Conservation (phyloP, 2,113 vertebrate species). For the Serinus canaria region DNA sequence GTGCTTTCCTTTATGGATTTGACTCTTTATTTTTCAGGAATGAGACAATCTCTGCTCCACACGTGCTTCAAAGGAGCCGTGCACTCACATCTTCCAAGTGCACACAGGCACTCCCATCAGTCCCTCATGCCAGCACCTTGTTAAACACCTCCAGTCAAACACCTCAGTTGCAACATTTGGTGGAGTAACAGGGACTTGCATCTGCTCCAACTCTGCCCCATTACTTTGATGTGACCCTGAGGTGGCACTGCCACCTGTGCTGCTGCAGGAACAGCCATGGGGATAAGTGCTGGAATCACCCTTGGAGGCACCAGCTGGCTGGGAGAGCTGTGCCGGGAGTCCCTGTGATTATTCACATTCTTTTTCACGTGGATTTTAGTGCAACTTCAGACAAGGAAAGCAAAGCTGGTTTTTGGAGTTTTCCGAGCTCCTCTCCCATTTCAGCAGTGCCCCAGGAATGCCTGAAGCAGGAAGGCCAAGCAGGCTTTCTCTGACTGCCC, state of each 20-base stretch:
- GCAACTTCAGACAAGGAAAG: not conserved
- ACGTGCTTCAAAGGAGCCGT: fast-evolving
- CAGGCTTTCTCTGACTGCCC: not conserved
- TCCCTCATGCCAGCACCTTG: fast-evolving
- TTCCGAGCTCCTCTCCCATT: not conserved
- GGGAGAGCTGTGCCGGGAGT: not conserved
- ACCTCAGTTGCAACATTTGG: not conserved
- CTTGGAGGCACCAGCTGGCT: not conserved
- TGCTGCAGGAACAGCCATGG: not conserved
- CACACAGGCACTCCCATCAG: not conserved
- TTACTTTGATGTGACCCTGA: not conserved
- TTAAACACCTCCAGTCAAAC: not conserved
- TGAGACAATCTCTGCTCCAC: not conserved
- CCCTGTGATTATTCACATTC: not conserved
- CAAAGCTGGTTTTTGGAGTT: not conserved
- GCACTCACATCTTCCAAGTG: not conserved
- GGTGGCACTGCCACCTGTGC: not conserved
- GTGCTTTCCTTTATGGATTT: not conserved
- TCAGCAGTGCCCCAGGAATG: not conserved
- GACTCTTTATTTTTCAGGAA: not conserved
- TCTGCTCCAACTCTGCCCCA: not conserved
- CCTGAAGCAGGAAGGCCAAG: not conserved
- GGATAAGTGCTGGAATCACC: not conserved
- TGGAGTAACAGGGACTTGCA: not conserved
- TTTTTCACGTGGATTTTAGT: not conserved